These are phyloP conservation scores for Mormyrus iriodes DNA, from an alignment of 2,113 vertebrate species.

Conservation along the genomic window DNA sequence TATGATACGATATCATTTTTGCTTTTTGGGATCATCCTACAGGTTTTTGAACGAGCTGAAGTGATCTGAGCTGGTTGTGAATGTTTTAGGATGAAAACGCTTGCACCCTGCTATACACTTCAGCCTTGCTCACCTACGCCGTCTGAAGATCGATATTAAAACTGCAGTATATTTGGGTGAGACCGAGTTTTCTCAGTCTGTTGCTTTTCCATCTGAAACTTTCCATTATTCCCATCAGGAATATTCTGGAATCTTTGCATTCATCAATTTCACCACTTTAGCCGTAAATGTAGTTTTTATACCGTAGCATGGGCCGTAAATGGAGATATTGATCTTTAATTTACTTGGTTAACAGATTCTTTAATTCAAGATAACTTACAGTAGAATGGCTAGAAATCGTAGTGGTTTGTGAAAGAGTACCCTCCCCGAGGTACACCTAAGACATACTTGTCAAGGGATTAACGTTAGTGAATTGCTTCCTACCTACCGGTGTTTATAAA, in stretches of 20 bases:
- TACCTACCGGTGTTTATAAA: neutral
- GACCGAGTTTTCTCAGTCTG: neutral
- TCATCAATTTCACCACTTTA: neutral
- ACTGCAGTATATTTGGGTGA: neutral
- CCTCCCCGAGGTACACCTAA: neutral
- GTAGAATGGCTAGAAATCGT: neutral
- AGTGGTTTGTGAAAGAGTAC: neutral
- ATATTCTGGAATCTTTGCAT: neutral
- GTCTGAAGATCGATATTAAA: neutral
- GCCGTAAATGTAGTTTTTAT: neutral
- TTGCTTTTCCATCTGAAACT: neutral
- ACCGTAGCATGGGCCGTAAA: too few relatives aligned
- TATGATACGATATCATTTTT: neutral
- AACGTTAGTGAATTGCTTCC: neutral
- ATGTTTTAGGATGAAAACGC: neutral
- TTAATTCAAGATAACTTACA: neutral
- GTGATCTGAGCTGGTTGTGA: neutral
- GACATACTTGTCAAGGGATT: neutral
- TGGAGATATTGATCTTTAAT: too few relatives aligned
- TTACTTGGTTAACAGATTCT: too few relatives aligned
- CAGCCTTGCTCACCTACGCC: neutral
- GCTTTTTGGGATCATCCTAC: neutral
- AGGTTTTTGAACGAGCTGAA: neutral
- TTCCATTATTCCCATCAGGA: neutral
- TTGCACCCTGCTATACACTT: neutral